Evolutionary conservation across 2,888 invertebrate species (phyloP).

Genomic region (Acleris cristana): DNA sequence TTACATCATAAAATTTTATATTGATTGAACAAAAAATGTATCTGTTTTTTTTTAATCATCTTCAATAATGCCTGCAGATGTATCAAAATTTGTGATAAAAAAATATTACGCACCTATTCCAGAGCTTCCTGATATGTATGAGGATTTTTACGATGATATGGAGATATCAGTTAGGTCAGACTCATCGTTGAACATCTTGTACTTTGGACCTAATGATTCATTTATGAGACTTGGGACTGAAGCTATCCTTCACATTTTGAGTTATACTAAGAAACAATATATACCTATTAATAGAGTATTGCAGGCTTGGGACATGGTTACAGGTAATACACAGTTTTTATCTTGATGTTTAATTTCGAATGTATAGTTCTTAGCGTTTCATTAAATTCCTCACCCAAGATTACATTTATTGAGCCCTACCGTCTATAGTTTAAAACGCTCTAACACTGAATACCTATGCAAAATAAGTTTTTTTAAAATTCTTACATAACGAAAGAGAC

Average conservation of each 20-base stretch:
- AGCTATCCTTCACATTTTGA: constrained; percentile 67
- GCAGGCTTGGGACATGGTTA: constrained; percentile 75
- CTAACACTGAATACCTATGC: too few relatives aligned
- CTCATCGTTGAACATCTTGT: constrained; percentile 73
- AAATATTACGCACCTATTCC: constrained; percentile 32
- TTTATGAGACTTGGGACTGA: constrained; percentile 73
- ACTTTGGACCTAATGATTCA: constrained; percentile 67
- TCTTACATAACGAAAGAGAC: too few relatives aligned
- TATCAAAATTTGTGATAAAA: too few relatives aligned
- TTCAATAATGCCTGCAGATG: too few relatives aligned
- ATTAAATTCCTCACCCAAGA: too few relatives aligned
- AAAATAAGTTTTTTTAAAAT: too few relatives aligned
- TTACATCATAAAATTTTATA: too few relatives aligned
- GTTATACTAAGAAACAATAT: constrained; percentile 60
- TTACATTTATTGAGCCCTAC: too few relatives aligned
- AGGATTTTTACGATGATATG: constrained; percentile 73
- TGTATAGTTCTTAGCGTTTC: too few relatives aligned
- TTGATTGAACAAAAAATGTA: too few relatives aligned
- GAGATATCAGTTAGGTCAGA: constrained; percentile 61
- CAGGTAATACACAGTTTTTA: constrained; percentile 52
- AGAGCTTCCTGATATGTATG: constrained; percentile 53
- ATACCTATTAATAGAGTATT: constrained; percentile 67
- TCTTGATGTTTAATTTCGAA: background rate
- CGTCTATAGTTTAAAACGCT: too few relatives aligned
- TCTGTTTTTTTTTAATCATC: too few relatives aligned